Percentiles rank a stretch among this genome's conserved stretches.
Evolutionary conservation across 2,888 invertebrate genomes (phyloP).

Genomic region (Nipponacmea schrenckii): DNA sequence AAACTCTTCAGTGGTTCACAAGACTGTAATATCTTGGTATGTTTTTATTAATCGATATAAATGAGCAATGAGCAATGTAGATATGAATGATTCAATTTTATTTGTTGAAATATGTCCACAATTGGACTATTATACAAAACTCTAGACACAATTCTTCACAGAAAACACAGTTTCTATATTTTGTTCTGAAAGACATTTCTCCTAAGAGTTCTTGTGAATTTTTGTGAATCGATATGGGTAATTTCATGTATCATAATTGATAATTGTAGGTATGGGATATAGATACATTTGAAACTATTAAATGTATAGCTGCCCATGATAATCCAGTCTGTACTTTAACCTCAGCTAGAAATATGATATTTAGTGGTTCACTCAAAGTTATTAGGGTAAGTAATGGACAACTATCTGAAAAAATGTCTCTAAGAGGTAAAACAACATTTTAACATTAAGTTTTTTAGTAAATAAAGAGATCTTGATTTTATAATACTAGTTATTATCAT

Average conservation of each 20-base stretch:
- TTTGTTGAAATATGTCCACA: too few species aligned
- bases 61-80: too few species aligned
- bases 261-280: constrained; percentile 62
- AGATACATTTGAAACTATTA: constrained; percentile 58
- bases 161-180: too few species aligned
- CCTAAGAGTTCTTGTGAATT: too few species aligned
- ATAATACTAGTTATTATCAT: too few species aligned
- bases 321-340: constrained; percentile 67
- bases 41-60: too few species aligned
- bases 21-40: constrained; percentile 63
- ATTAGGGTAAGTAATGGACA: constrained; percentile 54
- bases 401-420: neutral
- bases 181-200: too few species aligned
- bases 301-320: constrained; percentile 63
- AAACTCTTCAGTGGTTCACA: constrained; percentile 67
- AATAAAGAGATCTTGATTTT: too few species aligned
- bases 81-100: too few species aligned
- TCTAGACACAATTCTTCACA: too few species aligned
- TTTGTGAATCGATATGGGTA: too few species aligned
- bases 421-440: neutral
- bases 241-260: neutral
- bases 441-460: neutral
- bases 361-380: constrained; percentile 66
- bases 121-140: too few species aligned
- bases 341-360: constrained; percentile 63